phyloP scores from a whole-genome alignment of 2,113 vertebrate genomes.

The Epinephelus fuscoguttatus region DNA sequence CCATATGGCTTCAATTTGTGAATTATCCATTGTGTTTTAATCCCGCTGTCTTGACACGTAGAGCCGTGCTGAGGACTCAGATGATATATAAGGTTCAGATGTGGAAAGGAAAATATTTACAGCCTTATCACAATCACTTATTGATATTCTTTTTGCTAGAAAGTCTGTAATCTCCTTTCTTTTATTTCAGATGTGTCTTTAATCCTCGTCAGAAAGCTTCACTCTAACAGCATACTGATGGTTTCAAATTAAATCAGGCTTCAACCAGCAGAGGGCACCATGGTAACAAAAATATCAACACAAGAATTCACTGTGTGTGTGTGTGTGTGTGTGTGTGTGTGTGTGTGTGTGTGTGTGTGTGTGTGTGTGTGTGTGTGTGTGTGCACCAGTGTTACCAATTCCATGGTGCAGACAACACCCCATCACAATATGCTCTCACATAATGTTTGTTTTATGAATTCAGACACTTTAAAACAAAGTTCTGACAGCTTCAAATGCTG shows the following conservation, averaged over 20 bases:
- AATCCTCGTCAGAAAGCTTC: constrained; percentile 26
- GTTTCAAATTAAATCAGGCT: neutral
- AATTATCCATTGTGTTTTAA: constrained; percentile 17
- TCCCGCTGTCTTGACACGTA: neutral
- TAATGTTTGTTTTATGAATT: neutral
- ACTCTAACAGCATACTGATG: neutral
- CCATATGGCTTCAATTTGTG: neutral
- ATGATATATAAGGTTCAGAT: neutral
- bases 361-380: no score
- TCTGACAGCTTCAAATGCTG: neutral
- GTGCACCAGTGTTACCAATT: neutral
- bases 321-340: no score
- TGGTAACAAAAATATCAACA: constrained; percentile 36
- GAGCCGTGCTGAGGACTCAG: neutral
- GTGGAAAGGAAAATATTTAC: neutral
- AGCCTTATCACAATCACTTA: neutral
- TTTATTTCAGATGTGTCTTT: neutral
- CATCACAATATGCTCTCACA: neutral
- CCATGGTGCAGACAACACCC: neutral
- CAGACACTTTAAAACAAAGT: neutral
- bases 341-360: no score
- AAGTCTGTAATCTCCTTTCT: neutral
- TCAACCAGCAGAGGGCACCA: constrained; percentile 65
- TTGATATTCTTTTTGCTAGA: neutral
- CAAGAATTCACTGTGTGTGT: neutral